Evolutionary conservation across 2,888 invertebrate species (phyloP), one percentile per base, ranked within the genome.

Genomic region (Tribolium freemani): DNA sequence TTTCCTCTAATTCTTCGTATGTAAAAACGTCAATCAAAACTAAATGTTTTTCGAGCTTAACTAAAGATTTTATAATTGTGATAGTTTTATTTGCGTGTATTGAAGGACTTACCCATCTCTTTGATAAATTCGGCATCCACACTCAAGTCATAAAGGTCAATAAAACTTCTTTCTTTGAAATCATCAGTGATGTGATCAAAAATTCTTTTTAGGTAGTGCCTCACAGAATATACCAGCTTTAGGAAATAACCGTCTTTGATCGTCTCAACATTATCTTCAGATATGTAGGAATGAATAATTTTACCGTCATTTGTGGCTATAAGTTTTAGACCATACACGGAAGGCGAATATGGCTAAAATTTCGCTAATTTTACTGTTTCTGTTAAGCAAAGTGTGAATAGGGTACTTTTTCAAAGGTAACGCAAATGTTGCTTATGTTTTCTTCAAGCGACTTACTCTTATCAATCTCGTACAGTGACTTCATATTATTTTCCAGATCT

Each of bases 231-330:
- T 3, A 81, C 84, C 5, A 86, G 76, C 77, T 84, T 82, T 26
- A 86, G 71, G 46, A 83, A 83, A 71, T 82, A 81, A 13, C 82
- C 84, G 73, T 85, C 82, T 72, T 83, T 78, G 45, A 86, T 82
- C 16, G 82, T 79, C 10, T 80, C 61, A 53, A 79, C 81, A 72
- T 83, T 84, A 10, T 80, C 80, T 5, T 83, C 81, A 0, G 83
- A 81, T 9, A 85, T 75, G 67, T 83, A 84, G 45, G 78, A 75
- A 61, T 74, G 69, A n/a, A 58, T 61, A 46, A 69, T 73, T 74
- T 69, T 70, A 5, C 76, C 76, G 21, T 75, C 76, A 26, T 82
- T 80, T 1, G 81, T 82, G 26, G 76, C 76, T 5, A 79, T 73
- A 11, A 83, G 74, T 75, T 84, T 85, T 21, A 85, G 75, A 4